phyloP scores from a whole-genome alignment of 92 coral and sea anemone genomes.

The Heliopora coerulea region DNA sequence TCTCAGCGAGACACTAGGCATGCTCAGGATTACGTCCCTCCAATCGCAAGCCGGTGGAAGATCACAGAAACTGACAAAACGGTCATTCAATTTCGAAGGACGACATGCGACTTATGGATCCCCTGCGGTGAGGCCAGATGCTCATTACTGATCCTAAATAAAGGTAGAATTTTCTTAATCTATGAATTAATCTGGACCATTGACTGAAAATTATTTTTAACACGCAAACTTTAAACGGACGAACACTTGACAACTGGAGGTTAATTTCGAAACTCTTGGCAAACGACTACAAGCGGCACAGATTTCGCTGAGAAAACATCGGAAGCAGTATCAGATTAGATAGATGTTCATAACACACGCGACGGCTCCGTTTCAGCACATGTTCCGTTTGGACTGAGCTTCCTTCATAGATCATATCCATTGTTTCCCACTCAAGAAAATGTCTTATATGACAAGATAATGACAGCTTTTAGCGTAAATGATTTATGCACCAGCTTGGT shows the following conservation, averaged over 20 bases:
- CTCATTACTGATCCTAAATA: neutral
- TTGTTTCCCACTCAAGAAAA: neutral
- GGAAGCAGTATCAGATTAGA: too few relatives aligned
- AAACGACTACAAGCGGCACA: too few relatives aligned
- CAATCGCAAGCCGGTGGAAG: slow-evolving; percentile 7
- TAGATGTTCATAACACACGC: too few relatives aligned
- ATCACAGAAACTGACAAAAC: neutral
- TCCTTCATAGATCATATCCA: too few relatives aligned
- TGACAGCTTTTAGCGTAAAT: neutral
- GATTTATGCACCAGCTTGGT: too few relatives aligned
- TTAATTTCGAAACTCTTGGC: neutral
- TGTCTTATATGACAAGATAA: neutral
- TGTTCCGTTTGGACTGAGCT: too few relatives aligned
- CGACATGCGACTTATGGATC: neutral
- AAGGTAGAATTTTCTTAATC: neutral
- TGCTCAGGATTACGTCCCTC: slow-evolving; percentile 3
- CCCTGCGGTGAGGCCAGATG: slow-evolving; percentile 21
- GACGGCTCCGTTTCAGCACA: too few relatives aligned
- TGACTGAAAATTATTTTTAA: neutral
- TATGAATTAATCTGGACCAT: neutral
- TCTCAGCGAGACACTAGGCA: neutral
- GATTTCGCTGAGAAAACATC: too few relatives aligned
- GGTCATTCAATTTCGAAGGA: neutral
- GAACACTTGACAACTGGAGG: neutral
- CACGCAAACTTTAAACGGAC: neutral